A percentile compares a stretch with the other conserved stretches of the same genome.
phyloP scores from a whole-genome alignment of 2,797 vertebrate genomes.

The Oreortyx pictus region DNA sequence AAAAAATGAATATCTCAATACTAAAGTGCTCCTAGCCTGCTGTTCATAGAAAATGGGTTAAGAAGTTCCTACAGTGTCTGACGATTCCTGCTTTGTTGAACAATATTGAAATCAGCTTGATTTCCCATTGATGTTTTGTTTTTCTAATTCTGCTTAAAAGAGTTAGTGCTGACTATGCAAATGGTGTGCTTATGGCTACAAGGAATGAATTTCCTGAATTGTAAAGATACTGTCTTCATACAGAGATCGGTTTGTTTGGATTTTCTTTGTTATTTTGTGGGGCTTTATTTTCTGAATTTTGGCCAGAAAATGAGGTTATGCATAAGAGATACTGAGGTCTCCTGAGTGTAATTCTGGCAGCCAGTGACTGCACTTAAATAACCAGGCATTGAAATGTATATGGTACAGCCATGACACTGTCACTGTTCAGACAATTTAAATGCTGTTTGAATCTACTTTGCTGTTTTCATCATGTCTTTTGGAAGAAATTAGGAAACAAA shows the following conservation, averaged over 20 bases:
- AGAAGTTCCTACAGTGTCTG: constrained; percentile 62
- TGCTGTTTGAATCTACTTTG: neutral
- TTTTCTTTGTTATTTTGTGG: neutral
- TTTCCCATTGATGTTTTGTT: constrained; percentile 69
- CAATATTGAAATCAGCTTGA: constrained; percentile 72
- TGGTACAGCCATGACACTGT: neutral
- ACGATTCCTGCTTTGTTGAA: constrained; percentile 61
- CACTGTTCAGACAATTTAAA: neutral
- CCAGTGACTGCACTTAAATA: neutral
- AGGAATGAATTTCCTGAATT: constrained; percentile 33
- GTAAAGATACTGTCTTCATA: neutral
- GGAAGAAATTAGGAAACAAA: neutral
- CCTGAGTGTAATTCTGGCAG: neutral
- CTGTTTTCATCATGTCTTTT: neutral
- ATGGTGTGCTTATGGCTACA: constrained; percentile 21
- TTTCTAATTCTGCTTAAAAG: constrained; percentile 64
- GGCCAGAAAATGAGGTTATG: constrained; percentile 29
- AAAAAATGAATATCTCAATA: constrained; percentile 46
- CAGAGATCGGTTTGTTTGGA: neutral
- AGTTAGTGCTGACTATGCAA: constrained; percentile 54
- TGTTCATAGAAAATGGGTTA: constrained; percentile 52
- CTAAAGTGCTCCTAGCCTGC: constrained; percentile 12
- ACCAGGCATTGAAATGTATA: neutral
- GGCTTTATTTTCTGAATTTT: neutral
- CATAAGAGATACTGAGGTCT: neutral